Base-by-base conservation (phyloP, 2,797 vertebrate species). In the Heteromormyrus szaboi region DNA sequence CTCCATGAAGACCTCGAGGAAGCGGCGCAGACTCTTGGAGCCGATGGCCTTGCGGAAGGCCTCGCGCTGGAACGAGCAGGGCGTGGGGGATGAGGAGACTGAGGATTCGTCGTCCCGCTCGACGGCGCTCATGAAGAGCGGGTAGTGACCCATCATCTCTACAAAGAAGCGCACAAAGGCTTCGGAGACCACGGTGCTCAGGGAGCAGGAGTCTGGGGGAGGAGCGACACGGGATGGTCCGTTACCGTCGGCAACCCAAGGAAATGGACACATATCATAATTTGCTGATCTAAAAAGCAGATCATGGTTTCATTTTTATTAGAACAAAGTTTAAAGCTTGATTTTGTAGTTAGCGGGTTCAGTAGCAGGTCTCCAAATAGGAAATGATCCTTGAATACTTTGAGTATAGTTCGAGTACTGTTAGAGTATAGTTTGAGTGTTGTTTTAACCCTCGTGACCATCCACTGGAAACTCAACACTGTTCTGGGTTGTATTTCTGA, bases 1-100 rank as follows among this genome's bases (percentile, higher is more conserved):
- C 94, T 99, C 98, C 98, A 99, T 99, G 95, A 99, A 99, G 81
- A 99, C 97, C 93, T 99, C 98, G 93, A 99, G 95, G 93, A 99
- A 99, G 53, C 97, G 96, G 0, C 97, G 96, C 62, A 98, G 94
- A 91, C 97, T 99, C 93, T 99, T 99, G 88, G 98, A 99, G 4
- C 97, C 97, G 92, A 99, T 96, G 0, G 98, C 97, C 91, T 99
- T 99, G 89, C 98, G 97, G 93, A 99, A 99, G 85, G 98, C 96
- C 51, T 99, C 98, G 0, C 98, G 97, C 89, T 98, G 98, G 90
- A 99, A 96, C 48, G 93, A 95, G 0, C 94, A 91, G 1, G 95
- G 92, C 76, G 92, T 92, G 54, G 93, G 92, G 3, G 91, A 90
- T 91, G 94, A 91, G 22, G 94, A 91, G 4, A 95, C 94, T 12